Conservation (phyloP, 2,888 invertebrate species). For the Heteromyza rotundicornis region DNA sequence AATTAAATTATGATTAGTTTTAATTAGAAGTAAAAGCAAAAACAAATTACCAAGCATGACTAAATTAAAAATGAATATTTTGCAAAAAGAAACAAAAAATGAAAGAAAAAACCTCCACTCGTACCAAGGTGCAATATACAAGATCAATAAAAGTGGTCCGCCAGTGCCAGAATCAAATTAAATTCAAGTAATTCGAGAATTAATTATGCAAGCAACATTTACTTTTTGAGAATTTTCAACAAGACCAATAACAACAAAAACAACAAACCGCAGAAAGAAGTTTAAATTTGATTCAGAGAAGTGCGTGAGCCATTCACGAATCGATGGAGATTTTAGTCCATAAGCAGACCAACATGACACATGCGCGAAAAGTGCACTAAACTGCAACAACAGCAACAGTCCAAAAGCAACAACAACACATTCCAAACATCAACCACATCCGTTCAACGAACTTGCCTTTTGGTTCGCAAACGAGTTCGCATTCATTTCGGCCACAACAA, state of each 20-base stretch:
- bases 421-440: not conserved
- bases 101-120: too few relatives aligned
- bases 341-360: not conserved
- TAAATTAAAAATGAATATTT: too few relatives aligned
- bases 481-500: slow-evolving; percentile 49
- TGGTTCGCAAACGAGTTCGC: slow-evolving; percentile 47
- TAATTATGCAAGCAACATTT: slow-evolving; percentile 33
- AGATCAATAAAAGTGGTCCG: slow-evolving; percentile 35
- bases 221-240: slow-evolving; percentile 6
- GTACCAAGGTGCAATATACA: slow-evolving; percentile 42
- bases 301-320: slow-evolving; percentile 49
- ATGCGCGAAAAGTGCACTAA: not conserved
- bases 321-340: slow-evolving; percentile 19
- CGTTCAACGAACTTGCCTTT: slow-evolving; percentile 32
- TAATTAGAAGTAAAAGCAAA: too few relatives aligned
- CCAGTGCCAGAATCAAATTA: not conserved
- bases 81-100: too few relatives aligned
- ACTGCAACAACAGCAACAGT: not conserved
- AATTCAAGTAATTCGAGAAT: slow-evolving; percentile 9
- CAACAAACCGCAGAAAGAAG: slow-evolving; percentile 1
- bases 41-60: too few relatives aligned
- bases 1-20: too few relatives aligned
- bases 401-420: not conserved
- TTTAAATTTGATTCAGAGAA: not conserved
- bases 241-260: slow-evolving; percentile 8